Base-by-base conservation (phyloP, 2,888 invertebrate species). In the Palloptera scutellata region DNA sequence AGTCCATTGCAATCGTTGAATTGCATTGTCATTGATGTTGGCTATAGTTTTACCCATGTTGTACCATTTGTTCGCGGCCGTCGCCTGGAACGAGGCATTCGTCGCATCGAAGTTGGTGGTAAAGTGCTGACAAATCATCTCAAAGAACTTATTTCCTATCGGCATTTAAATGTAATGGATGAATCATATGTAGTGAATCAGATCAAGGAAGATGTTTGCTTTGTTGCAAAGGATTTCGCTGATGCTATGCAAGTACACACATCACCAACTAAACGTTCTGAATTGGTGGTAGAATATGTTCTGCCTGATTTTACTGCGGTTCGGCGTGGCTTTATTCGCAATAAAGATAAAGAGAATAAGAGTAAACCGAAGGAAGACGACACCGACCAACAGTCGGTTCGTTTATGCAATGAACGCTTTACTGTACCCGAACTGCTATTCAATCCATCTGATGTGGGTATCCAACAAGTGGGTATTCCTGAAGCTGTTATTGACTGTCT, bases 161-260 rank as follows among this genome's bases (percentile, higher is more conserved):
- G 87, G 53, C 98, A 98, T 81, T 86, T 98, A 55, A 96, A 99
- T 87, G 97, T 99, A 0, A 96, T 98, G 96, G 98, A 98, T 82
- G 99, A 99, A 85, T 97, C 97, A 0, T 97, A 94, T 86, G 97
- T 99, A 0, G 96, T 99, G 58, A 99, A 99, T 86, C 98, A 99
- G 86, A 94, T 93, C 0, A 99, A 99, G 84, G 99, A 99, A 85
- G 98, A 99, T 82, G 91, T 94, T 0, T 98, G 98, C 82, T 99
- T 91, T 86, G 96, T 98, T 0, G 92, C 97, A 0, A 87, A 89
- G 74, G 88, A 98, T 81, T 96, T 97, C 78, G 89, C 89, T 77
- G 86, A 86, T 19, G 97, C 97, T 76, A 91, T 97, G 90, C 87
- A 88, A 67, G 88, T 88, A 58, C 90, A 93, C 17, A 87, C 86